Evolutionary conservation across 2,888 invertebrate species (phyloP), one percentile per base, ranked within the genome.

Genomic region (Phlogophora meticulosa): DNA sequence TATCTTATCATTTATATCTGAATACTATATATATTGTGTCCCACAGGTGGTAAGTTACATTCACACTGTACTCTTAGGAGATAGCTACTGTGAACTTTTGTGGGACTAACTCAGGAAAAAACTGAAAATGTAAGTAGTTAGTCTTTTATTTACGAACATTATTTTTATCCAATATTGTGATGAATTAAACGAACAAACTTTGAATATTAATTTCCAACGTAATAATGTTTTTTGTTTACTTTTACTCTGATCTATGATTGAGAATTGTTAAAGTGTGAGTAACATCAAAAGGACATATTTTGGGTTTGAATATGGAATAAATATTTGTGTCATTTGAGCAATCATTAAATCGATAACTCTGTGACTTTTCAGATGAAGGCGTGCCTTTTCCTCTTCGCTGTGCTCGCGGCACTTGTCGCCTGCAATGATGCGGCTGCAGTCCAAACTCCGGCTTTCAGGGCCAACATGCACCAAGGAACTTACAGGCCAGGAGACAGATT

Each of bases 331-430:
- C 7, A 20, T 22, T 40, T 1, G 7, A 40, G 2, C 1, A 11
- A 40, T 36, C 1, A 17, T 10, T 52, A 15, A 24, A 52, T 20
- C 4, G 2, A n/a, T 38, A 15, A 28, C n/a, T 52, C 11, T 11
- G 34, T 13, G 28, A n/a, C 0, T 15, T 68, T 65, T 4, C 40
- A 68, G 68, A 68, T 68, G 65, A 68, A 65, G 65, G 7, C 38
- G 28, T n/a, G 45, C 24, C 10, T 68, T 3, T 40, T 57, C n/a
- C 15, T 65, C 15, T 4, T 68, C 17, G 55, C 57, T 34, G 65
- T 57, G 13, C 34, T 68, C 24, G 65, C 64, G 13, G 51, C 51
- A 13, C 45, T 68, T 1, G 22, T 46, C 22, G 52, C 51, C 10
- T 45, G 17, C 57, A 57, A 38, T 28, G 43, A 57, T 7, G 68